A percentile compares a stretch with the other conserved stretches of the same genome.
These are phyloP conservation scores for Eupeodes luniger DNA, from an alignment of 2,888 invertebrate genomes.

Conservation along the genomic window DNA sequence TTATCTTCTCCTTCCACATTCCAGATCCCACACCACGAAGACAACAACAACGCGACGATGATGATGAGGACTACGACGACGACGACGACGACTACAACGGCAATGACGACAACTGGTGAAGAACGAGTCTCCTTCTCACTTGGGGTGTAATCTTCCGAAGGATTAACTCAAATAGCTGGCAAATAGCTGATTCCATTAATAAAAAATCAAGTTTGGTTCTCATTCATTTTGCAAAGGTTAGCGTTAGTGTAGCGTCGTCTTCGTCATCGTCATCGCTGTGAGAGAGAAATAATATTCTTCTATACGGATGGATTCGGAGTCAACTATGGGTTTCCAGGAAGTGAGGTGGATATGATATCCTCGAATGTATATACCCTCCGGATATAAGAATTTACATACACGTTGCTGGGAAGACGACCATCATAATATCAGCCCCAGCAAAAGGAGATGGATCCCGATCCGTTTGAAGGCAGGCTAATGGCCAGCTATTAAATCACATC, in stretches of 20 bases:
- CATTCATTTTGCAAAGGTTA: constrained; percentile 64
- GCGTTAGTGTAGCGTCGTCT: constrained; percentile 1
- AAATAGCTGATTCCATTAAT: constrained; percentile 77
- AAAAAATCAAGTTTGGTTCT: constrained; percentile 76
- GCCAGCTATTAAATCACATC: constrained; percentile 78
- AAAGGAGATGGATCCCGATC: constrained; percentile 62
- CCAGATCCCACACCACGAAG: not conserved
- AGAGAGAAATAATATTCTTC: constrained; percentile 23
- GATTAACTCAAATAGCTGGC: constrained; percentile 77
- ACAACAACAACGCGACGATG: not conserved
- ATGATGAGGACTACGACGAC: not conserved
- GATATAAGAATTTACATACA: constrained; percentile 76
- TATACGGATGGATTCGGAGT: constrained; percentile 22
- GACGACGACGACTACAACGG: not conserved
- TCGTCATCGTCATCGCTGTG: not conserved
- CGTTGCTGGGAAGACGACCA: constrained; percentile 21
- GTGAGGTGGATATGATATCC: constrained; percentile 71
- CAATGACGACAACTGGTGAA: not conserved
- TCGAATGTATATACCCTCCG: constrained; percentile 68
- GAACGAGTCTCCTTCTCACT: constrained; percentile 43
- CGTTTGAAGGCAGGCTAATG: constrained; percentile 76
- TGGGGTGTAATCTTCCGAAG: constrained; percentile 75
- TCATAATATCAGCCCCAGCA: constrained; percentile 6
- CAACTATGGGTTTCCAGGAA: constrained; percentile 72
- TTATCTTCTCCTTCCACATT: constrained; percentile 33